A percentile compares a stretch with the other conserved stretches of the same genome.
These are phyloP conservation scores for Coleophora flavipennella DNA, from an alignment of 2,888 invertebrate species.

Conservation along the genomic window DNA sequence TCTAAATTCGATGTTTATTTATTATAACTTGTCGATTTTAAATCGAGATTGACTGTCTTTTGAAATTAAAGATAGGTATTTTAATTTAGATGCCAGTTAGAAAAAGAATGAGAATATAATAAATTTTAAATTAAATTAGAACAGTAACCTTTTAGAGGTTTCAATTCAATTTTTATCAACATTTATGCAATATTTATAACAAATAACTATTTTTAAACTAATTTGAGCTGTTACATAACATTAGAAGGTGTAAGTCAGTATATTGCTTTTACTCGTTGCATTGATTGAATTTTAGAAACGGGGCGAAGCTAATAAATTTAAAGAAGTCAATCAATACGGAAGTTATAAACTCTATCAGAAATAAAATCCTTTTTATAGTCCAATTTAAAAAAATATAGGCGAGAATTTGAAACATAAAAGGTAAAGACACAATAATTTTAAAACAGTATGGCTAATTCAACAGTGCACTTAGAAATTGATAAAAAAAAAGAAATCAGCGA, in stretches of 20 bases:
- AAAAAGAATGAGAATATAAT: too few species aligned
- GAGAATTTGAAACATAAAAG: conserved; percentile 23
- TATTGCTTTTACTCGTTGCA: conserved; percentile 62
- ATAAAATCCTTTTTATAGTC: conserved; percentile 40
- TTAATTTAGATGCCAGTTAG: too few species aligned
- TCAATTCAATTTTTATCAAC: too few species aligned
- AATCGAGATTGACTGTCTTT: too few species aligned
- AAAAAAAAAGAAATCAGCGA: too few species aligned
- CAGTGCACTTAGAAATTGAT: too few species aligned
- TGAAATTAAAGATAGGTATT: too few species aligned
- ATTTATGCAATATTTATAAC: conserved; percentile 32
- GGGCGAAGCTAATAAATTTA: not conserved
- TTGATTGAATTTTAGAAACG: conserved; percentile 7
- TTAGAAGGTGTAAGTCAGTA: conserved; percentile 22
- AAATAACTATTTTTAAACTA: conserved; percentile 41
- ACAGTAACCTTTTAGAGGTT: too few species aligned
- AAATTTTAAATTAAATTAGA: too few species aligned
- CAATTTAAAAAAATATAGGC: conserved; percentile 38
- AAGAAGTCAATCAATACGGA: conserved; percentile 9
- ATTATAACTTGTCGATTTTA: too few species aligned
- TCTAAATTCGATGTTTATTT: conserved; percentile 63
- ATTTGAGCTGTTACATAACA: conserved; percentile 54
- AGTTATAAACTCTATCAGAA: conserved; percentile 14
- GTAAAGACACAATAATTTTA: conserved; percentile 8
- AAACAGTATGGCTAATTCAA: too few species aligned